Conservation (phyloP, 1,140 invertebrate genomes). For the Scaptomyza montana region DNA sequence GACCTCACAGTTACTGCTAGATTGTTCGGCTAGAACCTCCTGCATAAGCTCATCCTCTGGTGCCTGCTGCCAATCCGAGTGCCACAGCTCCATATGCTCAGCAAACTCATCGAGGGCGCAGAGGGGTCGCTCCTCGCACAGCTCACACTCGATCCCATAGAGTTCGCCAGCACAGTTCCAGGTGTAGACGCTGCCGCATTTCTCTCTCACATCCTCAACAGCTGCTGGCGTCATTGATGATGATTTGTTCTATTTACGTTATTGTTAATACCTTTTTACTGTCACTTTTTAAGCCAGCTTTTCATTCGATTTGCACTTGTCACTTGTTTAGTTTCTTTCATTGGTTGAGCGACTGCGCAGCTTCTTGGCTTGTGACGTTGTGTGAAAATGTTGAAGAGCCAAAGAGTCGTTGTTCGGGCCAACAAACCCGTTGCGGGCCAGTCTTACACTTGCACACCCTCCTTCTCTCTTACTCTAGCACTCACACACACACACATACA, state of each 20-base stretch:
- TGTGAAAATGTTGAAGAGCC: constrained; percentile 39
- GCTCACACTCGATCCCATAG: constrained; percentile 70
- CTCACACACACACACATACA: constrained; percentile 1
- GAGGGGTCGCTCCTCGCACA: constrained; percentile 71
- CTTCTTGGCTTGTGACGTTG: constrained; percentile 55
- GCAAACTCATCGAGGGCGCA: constrained; percentile 70
- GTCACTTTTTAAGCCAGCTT: constrained; percentile 67
- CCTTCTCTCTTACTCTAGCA: constrained; percentile 5
- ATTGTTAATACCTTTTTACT: constrained; percentile 28
- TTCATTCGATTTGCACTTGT: constrained; percentile 33
- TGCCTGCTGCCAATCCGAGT: constrained; percentile 60
- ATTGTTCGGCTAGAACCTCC: constrained; percentile 65
- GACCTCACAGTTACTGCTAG: constrained; percentile 51
- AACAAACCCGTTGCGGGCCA: constrained; percentile 54
- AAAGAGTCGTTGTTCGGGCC: constrained; percentile 37
- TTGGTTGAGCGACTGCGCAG: constrained; percentile 36
- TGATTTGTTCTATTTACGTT: neutral
- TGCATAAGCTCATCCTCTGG: constrained; percentile 72
- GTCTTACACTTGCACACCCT: no score
- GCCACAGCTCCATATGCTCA: constrained; percentile 76
- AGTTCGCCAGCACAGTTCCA: constrained; percentile 75
- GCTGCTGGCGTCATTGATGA: constrained; percentile 13
- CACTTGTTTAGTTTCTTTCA: constrained; percentile 7
- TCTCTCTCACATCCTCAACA: constrained; percentile 45
- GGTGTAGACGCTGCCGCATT: constrained; percentile 71